Evolutionary conservation across 1,140 invertebrate species (phyloP).

Genomic region (Pygmarrhopalites habei): DNA sequence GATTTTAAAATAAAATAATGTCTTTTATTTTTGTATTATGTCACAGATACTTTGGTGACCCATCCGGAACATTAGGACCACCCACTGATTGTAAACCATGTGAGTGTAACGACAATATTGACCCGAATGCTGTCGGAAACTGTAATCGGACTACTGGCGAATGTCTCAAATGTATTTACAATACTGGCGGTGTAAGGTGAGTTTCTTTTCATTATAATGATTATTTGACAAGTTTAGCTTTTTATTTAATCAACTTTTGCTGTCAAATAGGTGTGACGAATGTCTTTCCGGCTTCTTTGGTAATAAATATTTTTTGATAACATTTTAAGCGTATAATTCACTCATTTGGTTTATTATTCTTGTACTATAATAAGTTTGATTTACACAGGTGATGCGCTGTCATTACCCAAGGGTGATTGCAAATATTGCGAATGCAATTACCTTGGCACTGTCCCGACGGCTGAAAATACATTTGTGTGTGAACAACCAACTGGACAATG

Average conservation of each 20-base stretch:
- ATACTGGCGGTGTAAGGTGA: constrained; percentile 75
- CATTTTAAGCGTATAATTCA: too few species aligned
- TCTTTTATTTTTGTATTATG: too few species aligned
- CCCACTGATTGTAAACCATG: constrained; percentile 70
- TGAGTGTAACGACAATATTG: constrained; percentile 92
- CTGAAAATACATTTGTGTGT: constrained; percentile 63
- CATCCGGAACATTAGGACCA: constrained; percentile 55
- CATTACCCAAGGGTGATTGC: constrained; percentile 80
- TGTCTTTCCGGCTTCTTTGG: constrained; percentile 67
- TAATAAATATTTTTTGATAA: too few species aligned
- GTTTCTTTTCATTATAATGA: background rate
- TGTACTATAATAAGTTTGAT: too few species aligned
- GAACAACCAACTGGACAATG: constrained; percentile 77
- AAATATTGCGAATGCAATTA: constrained; percentile 76
- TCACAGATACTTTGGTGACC: constrained; percentile 90
- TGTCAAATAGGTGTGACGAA: constrained; percentile 28
- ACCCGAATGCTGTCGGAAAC: constrained; percentile 86
- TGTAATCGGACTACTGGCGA: constrained; percentile 87
- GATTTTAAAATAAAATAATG: too few species aligned
- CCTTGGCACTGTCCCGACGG: constrained; percentile 64
- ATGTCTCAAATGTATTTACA: constrained; percentile 95
- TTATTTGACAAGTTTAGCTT: too few species aligned
- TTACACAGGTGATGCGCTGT: constrained; percentile 79
- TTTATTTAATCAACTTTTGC: background rate
- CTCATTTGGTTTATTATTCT: too few species aligned